Base-by-base conservation (phyloP, 2,113 vertebrate species). In the Serinus canaria region DNA sequence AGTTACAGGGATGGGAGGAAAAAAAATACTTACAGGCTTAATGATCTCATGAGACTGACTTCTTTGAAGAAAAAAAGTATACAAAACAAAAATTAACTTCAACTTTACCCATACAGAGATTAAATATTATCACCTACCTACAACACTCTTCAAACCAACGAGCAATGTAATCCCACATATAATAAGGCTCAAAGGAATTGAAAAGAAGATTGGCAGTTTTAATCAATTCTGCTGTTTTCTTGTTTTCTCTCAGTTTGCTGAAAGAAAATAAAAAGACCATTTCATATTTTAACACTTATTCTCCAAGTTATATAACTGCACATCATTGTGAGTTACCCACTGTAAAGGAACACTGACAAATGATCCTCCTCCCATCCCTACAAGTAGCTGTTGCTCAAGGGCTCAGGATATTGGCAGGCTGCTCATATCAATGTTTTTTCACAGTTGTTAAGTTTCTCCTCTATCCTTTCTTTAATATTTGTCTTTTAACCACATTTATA, bases 141-240 rank as follows among this genome's bases (percentile, higher is more conserved):
- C 99, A 99, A 96, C 99, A 99, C 92, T 99, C 99, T 98, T 99
- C 99, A 97, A 99, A 99, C 99, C 99, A 99, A 74, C 98, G 98
- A 82, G 99, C 99, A 89, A 99, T 99, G 52, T 99, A 99, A 98
- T 99, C 99, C 99, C 99, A 99, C 99, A 99, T 99, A 96, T 99
- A 99, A 96, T 99, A 99, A 55, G 99, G 99, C 98, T 99, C 99
- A 97, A 99, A 99, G 9, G 99, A 99, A 97, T 99, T 99, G 97
- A 99, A 99, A 60, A 99, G 98, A 62, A 99, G 99, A 97, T 99
- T 99, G 87, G 99, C 99, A 67, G 99, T 99, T 98, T 99, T 99
- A 92, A 99, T 99, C 92, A 99, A 95, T 90, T 99, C 99, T 16
- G 99, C 99, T 11, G 99, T 99, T 98, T 99, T 99, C 98, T 99